A percentile compares a stretch with the other conserved stretches of the same genome.
Evolutionary conservation across 2,113 vertebrate genomes (phyloP).

Genomic region (Caranx ignobilis): DNA sequence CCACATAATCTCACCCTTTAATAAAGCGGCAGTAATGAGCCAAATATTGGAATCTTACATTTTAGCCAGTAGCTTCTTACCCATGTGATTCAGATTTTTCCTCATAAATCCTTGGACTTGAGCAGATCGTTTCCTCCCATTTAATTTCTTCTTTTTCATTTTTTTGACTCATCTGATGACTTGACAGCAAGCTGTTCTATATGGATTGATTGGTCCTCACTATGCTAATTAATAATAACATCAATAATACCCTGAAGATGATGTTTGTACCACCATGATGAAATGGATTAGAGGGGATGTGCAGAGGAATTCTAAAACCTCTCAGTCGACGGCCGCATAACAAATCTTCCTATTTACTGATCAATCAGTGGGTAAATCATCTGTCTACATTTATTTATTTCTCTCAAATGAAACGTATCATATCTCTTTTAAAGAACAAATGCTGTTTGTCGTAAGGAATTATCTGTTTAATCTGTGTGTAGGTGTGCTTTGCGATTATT

Average conservation of each 20-base stretch:
- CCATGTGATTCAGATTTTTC: conserved; percentile 5
- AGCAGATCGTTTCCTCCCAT: conserved; percentile 9
- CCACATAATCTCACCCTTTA: conserved; percentile 30
- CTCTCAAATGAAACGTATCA: background rate
- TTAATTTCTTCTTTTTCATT: conserved; percentile 11
- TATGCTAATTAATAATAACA: conserved; percentile 23
- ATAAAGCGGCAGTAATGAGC: conserved; percentile 36
- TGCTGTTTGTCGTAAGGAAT: background rate
- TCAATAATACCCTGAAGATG: conserved; percentile 28
- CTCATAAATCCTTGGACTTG: conserved; percentile 10
- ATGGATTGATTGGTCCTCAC: conserved; percentile 32
- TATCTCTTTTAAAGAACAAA: background rate
- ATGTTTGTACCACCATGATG: background rate
- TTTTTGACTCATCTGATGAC: conserved; percentile 16
- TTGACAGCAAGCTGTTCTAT: conserved; percentile 28
- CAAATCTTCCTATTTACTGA: background rate
- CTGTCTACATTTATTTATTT: background rate
- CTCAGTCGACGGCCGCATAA: background rate
- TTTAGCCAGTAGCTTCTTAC: conserved; percentile 39
- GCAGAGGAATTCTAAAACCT: background rate
- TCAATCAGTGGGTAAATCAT: background rate
- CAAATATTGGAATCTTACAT: conserved; percentile 33
- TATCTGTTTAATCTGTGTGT: background rate
- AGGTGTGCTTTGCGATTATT: conserved; percentile 3
- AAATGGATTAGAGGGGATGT: conserved; percentile 22